Conservation (phyloP, 2,888 invertebrate species). For the Drosophila sordidula region DNA sequence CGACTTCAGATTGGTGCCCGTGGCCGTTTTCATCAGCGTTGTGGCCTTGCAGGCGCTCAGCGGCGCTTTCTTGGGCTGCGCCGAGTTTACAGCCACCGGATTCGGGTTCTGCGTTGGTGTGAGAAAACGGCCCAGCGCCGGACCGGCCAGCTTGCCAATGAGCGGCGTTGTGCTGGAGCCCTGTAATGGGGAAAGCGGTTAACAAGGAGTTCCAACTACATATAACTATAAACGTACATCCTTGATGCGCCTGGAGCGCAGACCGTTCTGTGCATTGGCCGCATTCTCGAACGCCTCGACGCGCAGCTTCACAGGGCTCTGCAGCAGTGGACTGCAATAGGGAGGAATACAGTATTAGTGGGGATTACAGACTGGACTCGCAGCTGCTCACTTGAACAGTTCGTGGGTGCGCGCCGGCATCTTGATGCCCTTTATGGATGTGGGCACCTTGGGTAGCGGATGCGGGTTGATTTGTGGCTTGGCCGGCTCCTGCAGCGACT, state of each 20-base stretch:
- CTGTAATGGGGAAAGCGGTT: slow-evolving; percentile 4
- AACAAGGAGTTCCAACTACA: background rate
- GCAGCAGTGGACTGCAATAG: slow-evolving; percentile 86
- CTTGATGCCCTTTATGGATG: slow-evolving; percentile 69
- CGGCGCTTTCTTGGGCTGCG: slow-evolving; percentile 76
- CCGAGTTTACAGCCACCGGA: slow-evolving; percentile 51
- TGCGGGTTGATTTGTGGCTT: slow-evolving; percentile 3
- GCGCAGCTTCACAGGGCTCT: slow-evolving; percentile 87
- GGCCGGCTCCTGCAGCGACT: slow-evolving; percentile 68
- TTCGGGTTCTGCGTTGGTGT: slow-evolving; percentile 82
- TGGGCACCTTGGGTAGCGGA: slow-evolving; percentile 29
- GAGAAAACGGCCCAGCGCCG: slow-evolving; percentile 80
- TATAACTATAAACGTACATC: slow-evolving; percentile 68
- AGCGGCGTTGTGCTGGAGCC: slow-evolving; percentile 70
- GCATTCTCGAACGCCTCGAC: slow-evolving; percentile 87
- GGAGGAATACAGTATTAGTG: slow-evolving; percentile 45
- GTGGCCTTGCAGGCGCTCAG: slow-evolving; percentile 81
- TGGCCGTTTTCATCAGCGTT: slow-evolving; percentile 65
- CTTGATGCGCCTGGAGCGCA: slow-evolving; percentile 75
- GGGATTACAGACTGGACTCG: accelerated
- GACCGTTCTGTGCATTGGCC: slow-evolving; percentile 62
- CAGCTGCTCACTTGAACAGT: slow-evolving; percentile 82
- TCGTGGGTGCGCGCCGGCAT: slow-evolving; percentile 82
- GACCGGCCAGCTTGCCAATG: slow-evolving; percentile 72
- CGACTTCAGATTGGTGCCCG: slow-evolving; percentile 65